Conservation (phyloP, 2,888 invertebrate species). For the Pimpla rufipes region DNA sequence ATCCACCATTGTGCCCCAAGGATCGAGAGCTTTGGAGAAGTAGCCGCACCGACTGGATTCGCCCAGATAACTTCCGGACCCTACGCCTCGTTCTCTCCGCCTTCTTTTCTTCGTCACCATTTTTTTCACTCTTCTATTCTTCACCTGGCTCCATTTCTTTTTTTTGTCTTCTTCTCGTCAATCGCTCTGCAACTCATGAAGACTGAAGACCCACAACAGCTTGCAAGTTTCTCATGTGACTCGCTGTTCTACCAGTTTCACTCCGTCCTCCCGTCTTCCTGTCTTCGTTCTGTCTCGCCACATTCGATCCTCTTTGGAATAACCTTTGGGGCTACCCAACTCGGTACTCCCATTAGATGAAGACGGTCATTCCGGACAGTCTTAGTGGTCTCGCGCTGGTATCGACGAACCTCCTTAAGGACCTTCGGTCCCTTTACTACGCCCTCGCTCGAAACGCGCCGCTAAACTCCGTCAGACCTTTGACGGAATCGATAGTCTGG, state of each 20-base stretch:
- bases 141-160: not conserved
- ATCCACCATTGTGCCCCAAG: conserved; percentile 50
- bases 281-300: not conserved
- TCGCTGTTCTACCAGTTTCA: not conserved
- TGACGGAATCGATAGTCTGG: conserved; percentile 3
- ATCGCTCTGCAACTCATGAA: not conserved
- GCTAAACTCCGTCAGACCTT: conserved; percentile 1
- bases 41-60: conserved; percentile 61
- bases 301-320: conserved; percentile 4
- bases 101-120: not conserved
- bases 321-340: conserved; percentile 17
- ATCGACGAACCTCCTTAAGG: not conserved
- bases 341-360: conserved; percentile 26
- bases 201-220: not conserved
- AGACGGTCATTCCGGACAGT: not conserved
- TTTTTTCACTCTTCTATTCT: conserved; percentile 13
- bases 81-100: conserved; percentile 27
- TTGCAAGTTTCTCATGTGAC: conserved; percentile 7
- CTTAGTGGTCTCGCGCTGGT: not conserved
- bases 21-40: conserved; percentile 43
- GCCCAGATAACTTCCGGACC: conserved; percentile 54
- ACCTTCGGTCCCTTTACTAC: not conserved
- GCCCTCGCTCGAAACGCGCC: not conserved
- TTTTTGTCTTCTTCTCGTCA: not conserved
- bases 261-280: not conserved